Conservation (phyloP, 2,797 vertebrate species). For the Streptopelia turtur region DNA sequence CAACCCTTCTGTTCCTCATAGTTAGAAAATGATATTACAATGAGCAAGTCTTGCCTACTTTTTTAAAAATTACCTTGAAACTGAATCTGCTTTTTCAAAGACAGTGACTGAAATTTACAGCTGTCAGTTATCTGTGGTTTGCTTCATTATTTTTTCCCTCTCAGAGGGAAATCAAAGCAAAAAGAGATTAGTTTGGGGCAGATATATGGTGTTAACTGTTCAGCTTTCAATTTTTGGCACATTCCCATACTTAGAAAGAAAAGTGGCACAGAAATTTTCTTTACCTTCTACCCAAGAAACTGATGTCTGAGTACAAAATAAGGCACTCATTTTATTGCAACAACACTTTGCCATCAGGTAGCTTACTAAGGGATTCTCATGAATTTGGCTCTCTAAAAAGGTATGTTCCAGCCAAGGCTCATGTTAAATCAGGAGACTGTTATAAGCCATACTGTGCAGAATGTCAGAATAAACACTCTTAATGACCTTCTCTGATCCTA, state of each 20-base stretch:
- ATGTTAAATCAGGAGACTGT: background rate
- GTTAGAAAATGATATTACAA: background rate
- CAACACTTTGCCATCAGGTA: background rate
- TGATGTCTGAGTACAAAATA: background rate
- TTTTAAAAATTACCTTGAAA: background rate
- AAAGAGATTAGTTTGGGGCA: background rate
- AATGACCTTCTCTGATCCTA: background rate
- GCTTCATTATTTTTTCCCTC: background rate
- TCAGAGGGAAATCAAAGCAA: background rate
- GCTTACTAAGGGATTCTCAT: background rate
- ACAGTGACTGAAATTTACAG: background rate
- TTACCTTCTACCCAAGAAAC: background rate
- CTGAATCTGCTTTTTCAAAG: background rate
- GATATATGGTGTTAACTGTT: background rate
- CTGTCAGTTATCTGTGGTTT: background rate
- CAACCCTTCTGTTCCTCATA: background rate
- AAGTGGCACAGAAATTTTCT: background rate
- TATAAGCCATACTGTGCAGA: background rate
- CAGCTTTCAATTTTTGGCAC: background rate
- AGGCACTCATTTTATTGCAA: background rate
- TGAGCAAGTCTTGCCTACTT: background rate
- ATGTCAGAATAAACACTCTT: background rate
- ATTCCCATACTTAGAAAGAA: background rate
- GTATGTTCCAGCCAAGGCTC: background rate
- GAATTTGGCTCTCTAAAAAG: background rate